Evolutionary conservation across 2,797 vertebrate species (phyloP), one percentile per base, ranked within the genome.

Genomic region (Sorex maritimensis): DNA sequence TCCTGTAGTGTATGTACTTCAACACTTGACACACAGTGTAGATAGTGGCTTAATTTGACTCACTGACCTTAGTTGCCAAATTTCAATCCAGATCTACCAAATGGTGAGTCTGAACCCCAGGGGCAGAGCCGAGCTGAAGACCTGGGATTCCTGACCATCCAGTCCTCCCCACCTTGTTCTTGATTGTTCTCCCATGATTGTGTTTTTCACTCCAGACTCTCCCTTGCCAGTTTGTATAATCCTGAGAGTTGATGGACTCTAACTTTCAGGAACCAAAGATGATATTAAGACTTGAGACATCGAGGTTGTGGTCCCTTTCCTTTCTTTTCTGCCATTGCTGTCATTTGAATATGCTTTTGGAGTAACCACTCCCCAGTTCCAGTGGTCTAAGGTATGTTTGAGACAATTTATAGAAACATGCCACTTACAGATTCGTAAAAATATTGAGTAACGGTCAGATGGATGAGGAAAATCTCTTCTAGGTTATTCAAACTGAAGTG

Each of bases 391-490:
- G 3, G 61, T 61, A 26, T 30, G 15, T 65, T 49, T 61, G 69
- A 14, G 19, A 11, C 38, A 65, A 2, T 44, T 3, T 46, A 61
- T 2, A 92, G 58, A 71, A 85, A 58, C 2, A 28, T 34, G 7
- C 26, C 17, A 52, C n/a, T 41, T 61, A 74, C 11, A 84, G 4
- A 84, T 6, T 86, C 26, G 2, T 6, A 72, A 65, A 38, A 67
- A 67, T 4, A 38, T 10, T 11, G n/a, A 93, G 49, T 63, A 83
- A 65, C 14, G 44, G 15, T 83, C 67, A 77, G 46, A 63, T 49
- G 44, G 12, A 41, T 79, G 67, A 74, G 69, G 44, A 6, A 92
- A 88, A 88, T 5, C 2, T 46, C 78, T 82, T 81, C 72, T 81
- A 61, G 17, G 11, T 58, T 91, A 61, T n/a, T 77, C 21, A 24